A percentile compares a stretch with the other conserved stretches of the same genome.
Conservation (phyloP, 2,888 invertebrate species). For the Desoria tigrina region DNA sequence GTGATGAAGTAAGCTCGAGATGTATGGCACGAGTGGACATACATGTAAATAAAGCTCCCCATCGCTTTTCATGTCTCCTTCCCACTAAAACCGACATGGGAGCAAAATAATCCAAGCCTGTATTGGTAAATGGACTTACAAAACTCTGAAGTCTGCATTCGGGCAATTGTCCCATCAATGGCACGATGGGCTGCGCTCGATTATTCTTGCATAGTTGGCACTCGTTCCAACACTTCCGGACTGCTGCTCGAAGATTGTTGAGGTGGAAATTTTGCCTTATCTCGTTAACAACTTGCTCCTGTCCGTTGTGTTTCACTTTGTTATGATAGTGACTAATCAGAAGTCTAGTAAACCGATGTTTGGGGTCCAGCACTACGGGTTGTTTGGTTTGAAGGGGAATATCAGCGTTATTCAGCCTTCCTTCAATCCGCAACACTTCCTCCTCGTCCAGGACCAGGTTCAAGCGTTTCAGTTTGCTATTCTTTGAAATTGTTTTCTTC, state of each 20-base stretch:
- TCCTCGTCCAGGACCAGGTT: constrained; percentile 10
- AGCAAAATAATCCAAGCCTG: constrained; percentile 15
- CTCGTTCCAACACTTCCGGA: constrained; percentile 10
- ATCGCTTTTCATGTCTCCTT: constrained; percentile 10
- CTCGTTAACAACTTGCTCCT: constrained; percentile 17
- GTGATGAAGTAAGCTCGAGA: not conserved
- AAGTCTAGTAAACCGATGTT: constrained; percentile 19
- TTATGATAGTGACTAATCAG: constrained; percentile 18
- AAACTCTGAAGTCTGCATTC: not conserved
- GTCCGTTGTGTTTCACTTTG: constrained; percentile 20
- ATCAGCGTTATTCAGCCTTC: not conserved
- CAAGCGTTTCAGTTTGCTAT: not conserved
- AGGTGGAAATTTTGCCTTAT: constrained; percentile 24
- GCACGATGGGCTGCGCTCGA: not conserved
- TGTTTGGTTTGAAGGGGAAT: not conserved
- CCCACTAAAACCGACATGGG: not conserved
- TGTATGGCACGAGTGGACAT: constrained; percentile 3
- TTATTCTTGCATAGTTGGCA: constrained; percentile 20
- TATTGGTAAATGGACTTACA: not conserved
- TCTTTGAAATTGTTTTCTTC: not conserved
- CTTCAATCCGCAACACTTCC: constrained; percentile 7
- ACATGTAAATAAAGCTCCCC: constrained; percentile 10
- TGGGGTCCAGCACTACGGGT: constrained; percentile 22
- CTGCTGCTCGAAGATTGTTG: constrained; percentile 12
- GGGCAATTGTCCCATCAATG: constrained; percentile 15